Evolutionary conservation across 2,113 vertebrate genomes (phyloP), one percentile per base, ranked within the genome.

Genomic region (Reinhardtius hippoglossoides): DNA sequence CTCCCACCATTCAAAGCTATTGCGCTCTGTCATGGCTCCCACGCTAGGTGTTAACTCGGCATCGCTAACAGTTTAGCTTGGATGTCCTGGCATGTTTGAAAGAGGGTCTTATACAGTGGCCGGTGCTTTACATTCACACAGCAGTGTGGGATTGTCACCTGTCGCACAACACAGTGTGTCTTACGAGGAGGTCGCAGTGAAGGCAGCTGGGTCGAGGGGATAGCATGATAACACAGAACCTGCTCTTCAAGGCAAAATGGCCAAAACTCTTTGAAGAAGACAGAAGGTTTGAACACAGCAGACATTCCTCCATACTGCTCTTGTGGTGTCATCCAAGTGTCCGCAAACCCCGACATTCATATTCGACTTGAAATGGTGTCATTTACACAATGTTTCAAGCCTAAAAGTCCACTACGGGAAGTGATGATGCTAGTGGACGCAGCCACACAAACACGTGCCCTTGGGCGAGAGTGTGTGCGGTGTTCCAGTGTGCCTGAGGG

Each of bases 21-120:
- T 61, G 73, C n/a, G 50, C 58, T 56, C 59, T 12, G 63, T 63
- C 67, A 35, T 9, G 76, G 70, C 88, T 92, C 85, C 85, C 90
- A 89, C 61, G 80, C 67, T 71, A 91, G 88, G 88, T 85, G 89
- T 86, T 91, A 93, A 91, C 87, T 87, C 40, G 56, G 67, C 68
- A 71, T 76, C 42, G 62, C 88, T 91, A 89, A 91, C 88, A 87
- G 84, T 91, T 93, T 90, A 92, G 79, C 72, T 87, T 79, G 80
- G 86, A 80, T 40, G 71, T 82, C 71, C 78, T 48, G 80, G 87
- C 71, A 70, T 81, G 83, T 84, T 82, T 56, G 61, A 76, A 73
- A 44, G 71, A 78, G 60, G 78, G 78, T 18, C 46, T 84, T 74
- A 79, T 83, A 86, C 37, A 24, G 40, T 63, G 16, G 72, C 81